Evolutionary conservation across 1,140 invertebrate genomes (phyloP).

Genomic region (Muscidifurax raptorellus): DNA sequence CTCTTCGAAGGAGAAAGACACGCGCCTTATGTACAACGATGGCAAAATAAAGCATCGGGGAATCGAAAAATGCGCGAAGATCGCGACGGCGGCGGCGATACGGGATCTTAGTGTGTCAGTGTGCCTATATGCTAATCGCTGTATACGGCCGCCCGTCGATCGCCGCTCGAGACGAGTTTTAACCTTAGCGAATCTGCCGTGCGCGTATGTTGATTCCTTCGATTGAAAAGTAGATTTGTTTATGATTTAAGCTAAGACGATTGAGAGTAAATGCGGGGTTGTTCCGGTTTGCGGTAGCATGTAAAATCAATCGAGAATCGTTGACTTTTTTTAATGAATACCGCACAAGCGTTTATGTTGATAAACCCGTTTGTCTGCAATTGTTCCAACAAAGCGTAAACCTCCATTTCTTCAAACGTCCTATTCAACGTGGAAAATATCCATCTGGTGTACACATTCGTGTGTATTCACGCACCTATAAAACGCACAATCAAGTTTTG

Average conservation of each 20-base stretch:
- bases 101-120: slow-evolving; percentile 72
- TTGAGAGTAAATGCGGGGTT: no score
- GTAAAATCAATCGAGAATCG: no score
- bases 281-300: no score
- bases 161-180: slow-evolving; percentile 32
- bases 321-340: no score
- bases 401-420: no score
- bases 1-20: neutral
- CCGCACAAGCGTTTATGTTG: neutral
- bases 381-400: no score
- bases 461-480: neutral
- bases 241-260: no score
- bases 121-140: slow-evolving; percentile 73
- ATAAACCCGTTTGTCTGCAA: no score
- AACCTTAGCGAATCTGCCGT: slow-evolving; percentile 48
- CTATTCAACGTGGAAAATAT: neutral
- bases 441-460: neutral
- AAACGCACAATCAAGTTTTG: slow-evolving; percentile 23
- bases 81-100: slow-evolving; percentile 53
- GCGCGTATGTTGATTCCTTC: no score
- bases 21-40: neutral
- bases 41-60: slow-evolving; percentile 49
- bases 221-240: no score
- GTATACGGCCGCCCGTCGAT: slow-evolving; percentile 51
- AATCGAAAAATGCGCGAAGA: slow-evolving; percentile 34